Percentiles rank a stretch among this genome's conserved stretches.
Evolutionary conservation across 2,888 invertebrate genomes (phyloP).

Genomic region (Timandra comae): DNA sequence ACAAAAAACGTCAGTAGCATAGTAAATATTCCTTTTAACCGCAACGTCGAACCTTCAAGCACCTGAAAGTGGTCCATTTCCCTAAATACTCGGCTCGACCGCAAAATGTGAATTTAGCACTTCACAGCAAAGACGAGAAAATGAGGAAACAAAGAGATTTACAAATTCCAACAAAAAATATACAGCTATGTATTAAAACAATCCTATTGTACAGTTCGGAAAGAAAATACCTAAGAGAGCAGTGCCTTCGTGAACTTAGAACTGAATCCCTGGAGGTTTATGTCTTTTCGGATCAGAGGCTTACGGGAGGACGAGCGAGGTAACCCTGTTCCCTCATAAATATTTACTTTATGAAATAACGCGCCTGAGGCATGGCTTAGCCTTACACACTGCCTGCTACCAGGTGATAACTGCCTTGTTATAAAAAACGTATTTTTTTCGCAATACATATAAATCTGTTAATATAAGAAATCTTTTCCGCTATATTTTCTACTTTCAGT

Average conservation of each 20-base stretch:
- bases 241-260: constrained; percentile 67
- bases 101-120: constrained; percentile 4
- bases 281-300: constrained; percentile 73
- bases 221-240: constrained; percentile 48
- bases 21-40: not conserved
- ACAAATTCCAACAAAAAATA: constrained; percentile 25
- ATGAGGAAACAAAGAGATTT: constrained; percentile 11
- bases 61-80: constrained; percentile 9
- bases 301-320: constrained; percentile 61
- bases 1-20: not conserved
- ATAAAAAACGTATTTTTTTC: constrained; percentile 36
- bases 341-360: constrained; percentile 76
- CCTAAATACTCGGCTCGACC: constrained; percentile 4
- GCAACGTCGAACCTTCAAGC: not conserved
- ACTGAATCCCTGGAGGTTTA: constrained; percentile 71
- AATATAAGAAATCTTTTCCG: not conserved
- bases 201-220: constrained; percentile 22
- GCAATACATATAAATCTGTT: constrained; percentile 5
- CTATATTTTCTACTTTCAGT: not conserved
- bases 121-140: constrained; percentile 5
- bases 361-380: constrained; percentile 57
- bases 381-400: constrained; percentile 47
- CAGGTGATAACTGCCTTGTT: constrained; percentile 63
- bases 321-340: constrained; percentile 70
- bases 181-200: constrained; percentile 22